Evolutionary conservation across 2,113 vertebrate species (phyloP).

Genomic region (Thunnus thynnus): DNA sequence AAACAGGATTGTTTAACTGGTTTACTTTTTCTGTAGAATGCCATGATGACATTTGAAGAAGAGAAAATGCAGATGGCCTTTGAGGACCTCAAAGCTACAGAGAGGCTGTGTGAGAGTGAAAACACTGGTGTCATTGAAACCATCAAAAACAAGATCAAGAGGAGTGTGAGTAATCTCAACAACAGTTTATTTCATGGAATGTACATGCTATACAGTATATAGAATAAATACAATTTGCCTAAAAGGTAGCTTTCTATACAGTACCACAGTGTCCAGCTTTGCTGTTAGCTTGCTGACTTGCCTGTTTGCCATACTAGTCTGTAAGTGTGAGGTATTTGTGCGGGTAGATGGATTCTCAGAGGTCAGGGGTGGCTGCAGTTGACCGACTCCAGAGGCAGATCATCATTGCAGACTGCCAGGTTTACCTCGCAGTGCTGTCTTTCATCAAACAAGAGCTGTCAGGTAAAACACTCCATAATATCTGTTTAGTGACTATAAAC

Average conservation of each 20-base stretch:
- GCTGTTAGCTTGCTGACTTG: neutral
- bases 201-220: neutral
- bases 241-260: constrained; percentile 1
- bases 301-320: neutral
- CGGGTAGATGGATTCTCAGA: constrained; percentile 90
- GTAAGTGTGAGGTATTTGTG: constrained; percentile 25
- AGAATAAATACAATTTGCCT: neutral
- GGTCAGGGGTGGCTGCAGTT: constrained; percentile 87
- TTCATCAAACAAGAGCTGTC: constrained; percentile 98
- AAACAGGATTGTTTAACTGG: neutral
- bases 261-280: neutral
- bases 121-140: constrained; percentile 94
- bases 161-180: constrained; percentile 87
- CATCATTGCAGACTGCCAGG: constrained; percentile 98
- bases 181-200: neutral
- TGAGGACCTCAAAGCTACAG: constrained; percentile 93
- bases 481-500: too few species aligned
- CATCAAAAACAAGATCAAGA: constrained; percentile 95
- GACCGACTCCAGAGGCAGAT: constrained; percentile 97
- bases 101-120: constrained; percentile 93
- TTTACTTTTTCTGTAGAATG: constrained; percentile 83
- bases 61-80: constrained; percentile 96
- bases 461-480: constrained; percentile 67
- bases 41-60: constrained; percentile 98
- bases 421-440: constrained; percentile 95